These are phyloP conservation scores for Thaumatotibia leucotreta DNA, from an alignment of 1,140 invertebrate genomes.

Conservation along the genomic window DNA sequence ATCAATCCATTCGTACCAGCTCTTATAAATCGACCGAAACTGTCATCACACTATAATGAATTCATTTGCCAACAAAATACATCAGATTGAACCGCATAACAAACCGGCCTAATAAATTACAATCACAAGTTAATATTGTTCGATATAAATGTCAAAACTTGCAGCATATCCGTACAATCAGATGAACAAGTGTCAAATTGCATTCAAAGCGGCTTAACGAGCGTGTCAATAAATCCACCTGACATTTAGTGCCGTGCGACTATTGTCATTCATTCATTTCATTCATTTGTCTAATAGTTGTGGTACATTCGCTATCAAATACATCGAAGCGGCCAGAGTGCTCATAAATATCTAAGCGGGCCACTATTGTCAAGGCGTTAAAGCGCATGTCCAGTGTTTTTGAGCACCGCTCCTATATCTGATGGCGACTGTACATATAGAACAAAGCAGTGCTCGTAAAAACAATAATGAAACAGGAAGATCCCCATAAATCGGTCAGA, in stretches of 20 bases:
- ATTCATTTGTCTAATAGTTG: constrained; percentile 4
- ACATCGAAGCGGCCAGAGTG: too few species aligned
- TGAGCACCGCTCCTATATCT: too few species aligned
- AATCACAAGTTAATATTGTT: background rate
- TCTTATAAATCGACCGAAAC: too few species aligned
- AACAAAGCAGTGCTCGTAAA: background rate
- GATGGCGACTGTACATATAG: too few species aligned
- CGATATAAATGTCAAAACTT: background rate
- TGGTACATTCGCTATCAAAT: too few species aligned
- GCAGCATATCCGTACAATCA: background rate
- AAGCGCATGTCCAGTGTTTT: too few species aligned
- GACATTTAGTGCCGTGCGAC: constrained; percentile 16
- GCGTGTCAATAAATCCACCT: constrained; percentile 7
- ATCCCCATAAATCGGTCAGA: constrained; percentile 23
- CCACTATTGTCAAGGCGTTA: too few species aligned
- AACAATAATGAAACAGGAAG: constrained; percentile 17
- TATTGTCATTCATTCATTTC: too few species aligned
- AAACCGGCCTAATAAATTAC: background rate
- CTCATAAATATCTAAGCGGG: too few species aligned
- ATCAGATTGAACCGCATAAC: background rate
- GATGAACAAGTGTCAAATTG: constrained; percentile 5
- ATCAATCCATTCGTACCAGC: too few species aligned
- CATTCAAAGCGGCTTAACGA: constrained; percentile 6
- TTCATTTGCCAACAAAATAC: background rate
- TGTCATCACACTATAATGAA: background rate